Base-by-base conservation (phyloP, 2,888 invertebrate genomes). In the Autographa pulchrina region DNA sequence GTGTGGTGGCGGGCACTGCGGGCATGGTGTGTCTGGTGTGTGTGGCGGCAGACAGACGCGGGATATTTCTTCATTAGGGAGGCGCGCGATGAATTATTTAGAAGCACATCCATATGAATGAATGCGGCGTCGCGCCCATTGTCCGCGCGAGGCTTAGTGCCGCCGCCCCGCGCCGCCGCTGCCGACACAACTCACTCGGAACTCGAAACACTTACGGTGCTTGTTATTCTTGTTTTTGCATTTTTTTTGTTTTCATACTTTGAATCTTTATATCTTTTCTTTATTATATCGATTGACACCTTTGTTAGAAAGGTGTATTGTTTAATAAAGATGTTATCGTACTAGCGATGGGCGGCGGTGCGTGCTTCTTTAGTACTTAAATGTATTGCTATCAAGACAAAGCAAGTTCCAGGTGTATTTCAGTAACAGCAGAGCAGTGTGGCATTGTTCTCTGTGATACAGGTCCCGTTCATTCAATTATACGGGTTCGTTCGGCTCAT, bases 61-160 rank as follows among this genome's bases (percentile, higher is more conserved):
- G 52, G 60, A 81, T 74, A 74, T 71, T 72, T 81, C 78, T 81
- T 81, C 73, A 81, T 81, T 81, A 79, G 63, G 32, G 58, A 62
- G 35, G 48, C 65, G 56, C 31, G 20, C 31, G 48, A 75, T 81
- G 75, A 81, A 81, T 81, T 81, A 81, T 81, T 81, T 75, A 81
- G 73, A 20, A 41, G 20, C 56, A 52, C 72, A 75, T 77, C 67
- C 73, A 75, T 77, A 81, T 70, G 73, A 65, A 77, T 81, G 73
- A 65, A 77, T 81, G 73, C 38, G 68, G 56, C 48, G 20, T 25
- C 58, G 41, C 13, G 61, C 31, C 25, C 64, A 69, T 61, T 63
- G 75, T 61, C 25, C 67, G 38, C 43, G 13, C 54, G 2, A 20
- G 41, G 52, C 59, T 52, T 48, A 69, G 56, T 41, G 16, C 48